Evolutionary conservation across 53 echinoderm and acorn worm genomes (phyloP).

Genomic region (Pentamera pediparva): DNA sequence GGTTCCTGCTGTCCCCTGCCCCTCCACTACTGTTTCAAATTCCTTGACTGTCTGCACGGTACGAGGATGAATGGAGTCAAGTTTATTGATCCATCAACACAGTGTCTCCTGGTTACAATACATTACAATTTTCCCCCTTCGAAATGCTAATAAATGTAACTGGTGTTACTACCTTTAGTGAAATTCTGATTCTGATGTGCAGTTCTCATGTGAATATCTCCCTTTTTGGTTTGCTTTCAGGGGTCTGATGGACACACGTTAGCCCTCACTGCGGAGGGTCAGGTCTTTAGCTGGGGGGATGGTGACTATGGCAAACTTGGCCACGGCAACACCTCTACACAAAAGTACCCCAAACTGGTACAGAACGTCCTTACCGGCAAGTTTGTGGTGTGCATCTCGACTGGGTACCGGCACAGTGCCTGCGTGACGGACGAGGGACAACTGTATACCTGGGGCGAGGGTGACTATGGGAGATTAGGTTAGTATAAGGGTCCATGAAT

Average conservation of each 20-base stretch:
- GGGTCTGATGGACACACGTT: slow-evolving; percentile 97
- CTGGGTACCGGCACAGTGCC: slow-evolving; percentile 94
- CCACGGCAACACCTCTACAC: slow-evolving; percentile 92
- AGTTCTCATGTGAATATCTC: too few species aligned
- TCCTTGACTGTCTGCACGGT: too few species aligned
- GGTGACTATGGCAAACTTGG: slow-evolving; percentile 97
- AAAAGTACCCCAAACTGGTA: slow-evolving; percentile 93
- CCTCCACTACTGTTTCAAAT: too few species aligned
- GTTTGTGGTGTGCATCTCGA: slow-evolving; percentile 81
- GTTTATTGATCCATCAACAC: too few species aligned
- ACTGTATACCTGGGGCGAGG: slow-evolving; percentile 96
- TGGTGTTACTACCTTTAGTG: too few species aligned
- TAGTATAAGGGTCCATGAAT: background rate
- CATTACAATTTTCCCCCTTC: too few species aligned
- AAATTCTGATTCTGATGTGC: too few species aligned
- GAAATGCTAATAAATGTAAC: too few species aligned
- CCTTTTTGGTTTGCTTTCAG: slow-evolving; percentile 29
- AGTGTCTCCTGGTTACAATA: too few species aligned
- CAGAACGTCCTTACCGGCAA: slow-evolving; percentile 74
- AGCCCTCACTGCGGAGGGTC: slow-evolving; percentile 91
- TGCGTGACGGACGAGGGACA: slow-evolving; percentile 96
- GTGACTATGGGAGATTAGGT: slow-evolving; percentile 97
- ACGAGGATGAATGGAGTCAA: too few species aligned
- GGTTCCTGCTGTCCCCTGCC: too few species aligned
- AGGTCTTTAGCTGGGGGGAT: slow-evolving; percentile 98